A percentile compares a stretch with the other conserved stretches of the same genome.
phyloP scores from a whole-genome alignment of 2,113 vertebrate genomes.

The Lepus europaeus region DNA sequence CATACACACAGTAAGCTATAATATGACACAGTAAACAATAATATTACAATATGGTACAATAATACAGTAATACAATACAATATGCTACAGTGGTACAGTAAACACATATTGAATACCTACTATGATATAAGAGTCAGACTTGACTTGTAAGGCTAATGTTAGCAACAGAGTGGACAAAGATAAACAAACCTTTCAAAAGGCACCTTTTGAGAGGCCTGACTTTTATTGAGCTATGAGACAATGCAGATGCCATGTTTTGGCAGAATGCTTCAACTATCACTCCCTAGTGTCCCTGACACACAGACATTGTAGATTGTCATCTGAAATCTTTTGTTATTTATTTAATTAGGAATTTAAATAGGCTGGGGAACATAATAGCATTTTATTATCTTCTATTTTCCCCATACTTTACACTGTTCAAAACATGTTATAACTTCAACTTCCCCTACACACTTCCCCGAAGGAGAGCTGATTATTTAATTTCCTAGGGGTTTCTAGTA shows the following conservation, averaged over 20 bases:
- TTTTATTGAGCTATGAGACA: background rate
- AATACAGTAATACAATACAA: too few species aligned
- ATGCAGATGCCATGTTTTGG: background rate
- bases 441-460: background rate
- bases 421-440: slow-evolving; percentile 33
- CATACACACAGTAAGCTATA: background rate
- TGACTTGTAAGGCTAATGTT: background rate
- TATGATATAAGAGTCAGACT: background rate
- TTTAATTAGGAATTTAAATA: slow-evolving; percentile 62
- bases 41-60: too few species aligned
- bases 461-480: slow-evolving; percentile 54
- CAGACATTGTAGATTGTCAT: background rate
- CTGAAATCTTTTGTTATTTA: slow-evolving; percentile 38
- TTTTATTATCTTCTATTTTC: slow-evolving; percentile 22
- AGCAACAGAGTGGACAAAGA: background rate
- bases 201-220: background rate
- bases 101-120: background rate
- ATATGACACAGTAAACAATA: background rate
- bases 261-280: slow-evolving; percentile 24
- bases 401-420: background rate
- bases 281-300: background rate
- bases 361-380: background rate
- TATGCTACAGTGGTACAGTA: too few species aligned
- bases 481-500: slow-evolving; percentile 16
- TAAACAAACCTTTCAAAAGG: background rate